Evolutionary conservation across 2,888 invertebrate genomes (phyloP).

Genomic region (Leptura quadrifasciata): DNA sequence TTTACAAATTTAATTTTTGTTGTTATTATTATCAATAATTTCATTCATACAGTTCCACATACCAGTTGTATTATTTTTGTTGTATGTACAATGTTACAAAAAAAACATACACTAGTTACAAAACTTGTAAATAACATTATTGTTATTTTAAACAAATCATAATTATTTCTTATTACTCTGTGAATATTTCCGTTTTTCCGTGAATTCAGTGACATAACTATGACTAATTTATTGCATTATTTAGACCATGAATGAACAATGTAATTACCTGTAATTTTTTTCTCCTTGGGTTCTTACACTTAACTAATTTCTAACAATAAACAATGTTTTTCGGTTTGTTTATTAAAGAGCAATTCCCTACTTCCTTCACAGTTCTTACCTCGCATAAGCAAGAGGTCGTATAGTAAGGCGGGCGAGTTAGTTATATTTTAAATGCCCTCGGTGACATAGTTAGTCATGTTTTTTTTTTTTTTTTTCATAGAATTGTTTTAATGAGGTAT

Average conservation of each 20-base stretch:
- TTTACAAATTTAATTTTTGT: no score
- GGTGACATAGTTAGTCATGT: no score
- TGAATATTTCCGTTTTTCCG: background rate
- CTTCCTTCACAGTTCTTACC: background rate
- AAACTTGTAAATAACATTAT: background rate
- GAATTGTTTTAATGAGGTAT: no score
- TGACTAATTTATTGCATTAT: conserved; percentile 23
- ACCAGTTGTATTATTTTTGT: no score
- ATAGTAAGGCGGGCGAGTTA: no score
- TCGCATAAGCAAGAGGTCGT: no score
- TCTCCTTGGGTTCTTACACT: conserved; percentile 19
- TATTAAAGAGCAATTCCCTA: background rate
- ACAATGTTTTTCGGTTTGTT: background rate
- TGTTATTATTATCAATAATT: no score
- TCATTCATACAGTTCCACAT: no score
- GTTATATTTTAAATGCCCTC: no score
- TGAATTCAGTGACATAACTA: conserved; percentile 2
- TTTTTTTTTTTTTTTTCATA: no score
- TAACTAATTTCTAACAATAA: conserved; percentile 9
- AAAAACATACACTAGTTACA: background rate
- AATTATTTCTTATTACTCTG: background rate
- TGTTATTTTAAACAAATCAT: background rate
- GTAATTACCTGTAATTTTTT: conserved; percentile 1
- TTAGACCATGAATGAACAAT: conserved; percentile 11
- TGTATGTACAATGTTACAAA: no score